Conservation (phyloP, 2,888 invertebrate species). For the Mythimna loreyi region DNA sequence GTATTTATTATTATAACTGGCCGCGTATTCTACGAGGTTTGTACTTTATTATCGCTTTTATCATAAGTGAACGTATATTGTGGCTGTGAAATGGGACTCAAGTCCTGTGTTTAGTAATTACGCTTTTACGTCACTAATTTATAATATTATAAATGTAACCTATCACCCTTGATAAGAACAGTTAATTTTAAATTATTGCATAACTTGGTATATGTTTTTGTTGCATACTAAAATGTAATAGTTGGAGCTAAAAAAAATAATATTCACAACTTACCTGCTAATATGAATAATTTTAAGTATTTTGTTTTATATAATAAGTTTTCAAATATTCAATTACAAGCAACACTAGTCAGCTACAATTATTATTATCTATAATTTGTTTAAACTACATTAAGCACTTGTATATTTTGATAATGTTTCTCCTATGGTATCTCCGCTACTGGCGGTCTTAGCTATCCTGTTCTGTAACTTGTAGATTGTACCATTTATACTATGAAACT, state of each 20-base stretch:
- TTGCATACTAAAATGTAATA: constrained; percentile 32
- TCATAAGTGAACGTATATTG: constrained; percentile 86
- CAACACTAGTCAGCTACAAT: constrained; percentile 82
- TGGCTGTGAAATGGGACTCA: constrained; percentile 88
- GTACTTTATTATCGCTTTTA: constrained; percentile 86
- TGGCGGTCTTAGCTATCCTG: constrained; percentile 16
- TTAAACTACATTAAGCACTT: constrained; percentile 53
- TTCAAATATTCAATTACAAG: constrained; percentile 73
- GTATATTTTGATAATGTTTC: constrained; percentile 37
- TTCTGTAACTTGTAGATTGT: constrained; percentile 23
- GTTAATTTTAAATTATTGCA: constrained; percentile 58
- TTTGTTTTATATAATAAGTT: constrained; percentile 44
- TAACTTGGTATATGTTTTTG: constrained; percentile 47
- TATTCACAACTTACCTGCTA: constrained; percentile 39
- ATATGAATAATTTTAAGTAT: constrained; percentile 56
- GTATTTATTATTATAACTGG: constrained; percentile 75
- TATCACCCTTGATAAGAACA: constrained; percentile 62
- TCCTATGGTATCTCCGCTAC: constrained; percentile 12
- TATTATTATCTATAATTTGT: constrained; percentile 59
- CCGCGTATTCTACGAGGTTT: constrained; percentile 80
- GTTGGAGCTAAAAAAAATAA: constrained; percentile 23
- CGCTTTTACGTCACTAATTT: constrained; percentile 88
- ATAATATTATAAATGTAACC: constrained; percentile 75
- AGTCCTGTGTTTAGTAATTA: constrained; percentile 85
- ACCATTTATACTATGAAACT: constrained; percentile 20